Base-by-base conservation (phyloP, 2,888 invertebrate genomes). In the Scaptomyza cyrtandrae region DNA sequence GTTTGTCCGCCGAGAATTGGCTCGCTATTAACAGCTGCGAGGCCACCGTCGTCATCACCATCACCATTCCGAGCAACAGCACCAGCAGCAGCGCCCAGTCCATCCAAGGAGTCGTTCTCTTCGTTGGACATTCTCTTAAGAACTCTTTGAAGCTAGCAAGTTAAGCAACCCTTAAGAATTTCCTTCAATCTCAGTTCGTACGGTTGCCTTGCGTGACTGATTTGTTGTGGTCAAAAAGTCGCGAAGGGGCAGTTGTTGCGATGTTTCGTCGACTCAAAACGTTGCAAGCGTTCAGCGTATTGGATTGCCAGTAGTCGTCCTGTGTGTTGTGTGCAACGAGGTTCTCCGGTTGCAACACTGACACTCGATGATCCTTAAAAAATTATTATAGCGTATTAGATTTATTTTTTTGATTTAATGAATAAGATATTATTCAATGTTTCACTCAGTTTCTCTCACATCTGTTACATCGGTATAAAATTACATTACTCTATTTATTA, bases 1-100 rank as follows among this genome's bases (percentile, higher is more conserved):
- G 75, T 82, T 80, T 90, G 86, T 83, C 90, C 90, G 78, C 71
- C 82, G 56, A 87, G 89, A 75, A 86, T 62, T 76, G 82, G 62
- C 82, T 87, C 87, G 70, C 76, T 74, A 87, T 75, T 86, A 86
- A 76, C 78, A 79, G 81, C 85, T 74, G 77, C 86, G 72, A 71
- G 76, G 76, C 64, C 71, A 49, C 60, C 75, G 49, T 52, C 80
- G 39, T 49, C 75, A 31, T 66, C 65, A 49, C 55, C 65, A 48
- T 70, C 56, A 41, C 55, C 75, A 48, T 44, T 9, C 6, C 35
- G 7, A 35, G 35, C 35, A 35, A 6, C 13, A 35, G 35, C 44
- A 24, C 58, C 80, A 61, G 61, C 64, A 67, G 43, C 78, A 58
- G 78, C 70, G 57, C 71, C 67, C 60, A 59, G 50, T 46, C 76